Base-by-base conservation (phyloP, 2,888 invertebrate genomes). In the Liopterus haemorrhoidalis region DNA sequence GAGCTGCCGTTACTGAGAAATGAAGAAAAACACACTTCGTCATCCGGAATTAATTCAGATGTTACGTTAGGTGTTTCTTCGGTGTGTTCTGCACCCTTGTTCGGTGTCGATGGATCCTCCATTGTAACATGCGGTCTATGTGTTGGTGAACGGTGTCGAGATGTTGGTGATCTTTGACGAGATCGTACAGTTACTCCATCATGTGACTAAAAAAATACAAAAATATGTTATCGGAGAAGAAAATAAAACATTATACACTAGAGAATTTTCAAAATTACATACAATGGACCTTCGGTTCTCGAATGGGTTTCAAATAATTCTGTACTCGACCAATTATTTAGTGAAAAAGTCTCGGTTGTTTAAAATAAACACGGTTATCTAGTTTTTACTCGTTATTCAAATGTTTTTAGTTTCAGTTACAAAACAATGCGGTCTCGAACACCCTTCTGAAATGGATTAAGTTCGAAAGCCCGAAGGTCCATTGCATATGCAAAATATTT, bases 1-100 rank as follows among this genome's bases (percentile, higher is more conserved):
- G 73, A 70, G 47, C 76, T 76, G 50, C 76, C 76, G 60, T 77
- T 76, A 11, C 74, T 74, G 42, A 73, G 59, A 58, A 72, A 73
- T 46, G 74, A 73, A 52, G 72, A 67, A 16, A 30, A 46, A 35
- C 36, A 41, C 5, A 46, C 42, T 14, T 46, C 51, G 9, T 55
- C 56, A 24, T 55, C 57, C 25, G 46, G 49, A 11, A 40, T 32
- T 9, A 41, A n/a, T 12, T 14, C 22, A 11, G 21, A 22, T 15
- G 5, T 16, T 20, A 22, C 20, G 4, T 8, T 6, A 15, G 16
- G 19, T 5, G 47, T 51, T 35, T 53, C 54, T 21, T 51, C 47
- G 14, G 24, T 39, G 14, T 46, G 53, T 8, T 52, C 54, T 16
- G 56, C 54, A 19, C 43, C 50, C 14, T 42, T 39, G 48, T 49